Base-by-base conservation (phyloP, 2,888 invertebrate species). In the Mesopsocus fuscifrons region DNA sequence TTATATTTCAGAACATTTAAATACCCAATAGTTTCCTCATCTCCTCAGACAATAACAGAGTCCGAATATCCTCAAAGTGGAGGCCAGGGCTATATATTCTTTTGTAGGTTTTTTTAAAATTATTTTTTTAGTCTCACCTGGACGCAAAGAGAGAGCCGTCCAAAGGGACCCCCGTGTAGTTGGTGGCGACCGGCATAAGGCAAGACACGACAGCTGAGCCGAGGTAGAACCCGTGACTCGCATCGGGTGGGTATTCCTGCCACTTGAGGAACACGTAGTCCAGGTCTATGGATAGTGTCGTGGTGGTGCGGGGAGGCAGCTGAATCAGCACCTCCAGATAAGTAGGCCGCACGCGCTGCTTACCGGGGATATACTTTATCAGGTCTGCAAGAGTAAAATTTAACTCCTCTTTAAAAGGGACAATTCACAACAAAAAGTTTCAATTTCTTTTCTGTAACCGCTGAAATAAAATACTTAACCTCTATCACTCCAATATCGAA, bases 161-260 rank as follows among this genome's bases (percentile, higher is more conserved):
- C 44, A 74, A 63, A 3, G 84, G 82, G 35, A 83, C 57, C 16
- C 79, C 73, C 0, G 84, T 81, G 57, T 78, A 85, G 60, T 88
- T 82, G 49, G 74, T 72, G 5, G 79, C 79, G 42, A 76, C 67
- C 0, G 88, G 85, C 49, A 94, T 61, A 48, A 76, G 65, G 2
- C 81, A 76, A 23, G 82, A 74, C 45, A 95, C 72, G 38, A 88
- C 70, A 15, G 91, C 84, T 22, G 94, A 81, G 3, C 88, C 87
- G 54, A 95, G 74, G 57, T 94, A 92, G 62, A 97, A 94, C 0
- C 98, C 98, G 63, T 97, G 95, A 66, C 95, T 95, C 1, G 98
- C 95, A 71, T 99, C 98, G 1, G 98, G 98, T 11, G 97, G 98
- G 64, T 98, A 98, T 60, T 98, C 97, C 54, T 91, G 84, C 91